A percentile compares a stretch with the other conserved stretches of the same genome.
phyloP scores from a whole-genome alignment of 1,140 invertebrate species.

The Popillia japonica region DNA sequence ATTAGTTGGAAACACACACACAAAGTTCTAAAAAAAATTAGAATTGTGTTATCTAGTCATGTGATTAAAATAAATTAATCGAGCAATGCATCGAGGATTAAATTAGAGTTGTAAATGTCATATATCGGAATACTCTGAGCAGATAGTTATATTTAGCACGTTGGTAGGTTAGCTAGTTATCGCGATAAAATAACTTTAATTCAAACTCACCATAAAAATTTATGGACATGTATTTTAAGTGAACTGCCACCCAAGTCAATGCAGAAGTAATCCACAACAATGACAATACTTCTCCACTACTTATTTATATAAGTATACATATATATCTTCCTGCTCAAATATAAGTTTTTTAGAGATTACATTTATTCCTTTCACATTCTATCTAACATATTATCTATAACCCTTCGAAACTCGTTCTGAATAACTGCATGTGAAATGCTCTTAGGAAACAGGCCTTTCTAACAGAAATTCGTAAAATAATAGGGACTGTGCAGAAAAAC shows the following conservation, averaged over 20 bases:
- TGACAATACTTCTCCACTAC: neutral
- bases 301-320: no score
- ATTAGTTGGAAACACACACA: no score
- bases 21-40: no score
- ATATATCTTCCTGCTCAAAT: neutral
- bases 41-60: no score
- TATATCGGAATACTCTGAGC: no score
- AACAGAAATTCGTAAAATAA: conserved; percentile 1
- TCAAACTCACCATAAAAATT: neutral
- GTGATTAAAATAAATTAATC: no score
- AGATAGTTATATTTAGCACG: no score
- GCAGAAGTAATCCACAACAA: neutral
- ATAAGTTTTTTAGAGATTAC: neutral
- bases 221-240: neutral
- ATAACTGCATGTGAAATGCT: neutral
- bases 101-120: no score
- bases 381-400: neutral
- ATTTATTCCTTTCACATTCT: conserved; percentile 14
- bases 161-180: no score
- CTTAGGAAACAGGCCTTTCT: neutral
- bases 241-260: neutral
- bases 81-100: no score
- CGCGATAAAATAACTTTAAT: neutral
- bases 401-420: conserved; percentile 9
- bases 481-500: neutral